These are phyloP conservation scores for Harpagoxenus sublaevis DNA, from an alignment of 2,888 invertebrate genomes.

Conservation along the genomic window DNA sequence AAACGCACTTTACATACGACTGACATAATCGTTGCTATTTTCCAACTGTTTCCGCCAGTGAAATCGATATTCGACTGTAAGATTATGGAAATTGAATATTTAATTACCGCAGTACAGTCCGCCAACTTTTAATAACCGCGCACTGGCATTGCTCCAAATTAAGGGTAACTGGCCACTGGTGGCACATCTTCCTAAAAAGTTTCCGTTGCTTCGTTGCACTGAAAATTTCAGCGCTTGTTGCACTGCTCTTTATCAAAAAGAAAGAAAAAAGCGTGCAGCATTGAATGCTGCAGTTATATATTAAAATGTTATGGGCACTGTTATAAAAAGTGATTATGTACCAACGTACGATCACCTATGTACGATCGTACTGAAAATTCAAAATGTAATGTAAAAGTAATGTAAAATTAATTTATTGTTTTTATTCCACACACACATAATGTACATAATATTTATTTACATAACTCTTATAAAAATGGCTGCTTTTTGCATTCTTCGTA, in stretches of 20 bases:
- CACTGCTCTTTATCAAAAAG: constrained; percentile 13
- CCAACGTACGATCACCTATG: too few relatives aligned
- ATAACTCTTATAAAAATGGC: neutral
- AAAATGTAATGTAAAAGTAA: neutral
- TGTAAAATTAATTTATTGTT: neutral
- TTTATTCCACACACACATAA: neutral
- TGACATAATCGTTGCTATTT: constrained; percentile 19
- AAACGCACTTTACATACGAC: constrained; percentile 4
- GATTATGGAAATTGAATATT: constrained; percentile 74
- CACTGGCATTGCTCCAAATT: constrained; percentile 75
- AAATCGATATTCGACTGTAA: constrained; percentile 37
- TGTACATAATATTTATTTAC: neutral
- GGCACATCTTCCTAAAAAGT: constrained; percentile 64
- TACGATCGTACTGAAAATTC: neutral
- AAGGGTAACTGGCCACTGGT: constrained; percentile 66
- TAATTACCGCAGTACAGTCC: constrained; percentile 55
- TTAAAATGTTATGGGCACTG: neutral
- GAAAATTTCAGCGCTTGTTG: constrained; percentile 56
- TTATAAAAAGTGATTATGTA: neutral
- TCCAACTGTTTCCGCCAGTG: neutral
- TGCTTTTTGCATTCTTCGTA: neutral
- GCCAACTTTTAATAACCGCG: constrained; percentile 69
- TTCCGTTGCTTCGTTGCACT: constrained; percentile 28
- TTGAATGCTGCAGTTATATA: neutral
- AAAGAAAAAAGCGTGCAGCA: neutral